phyloP scores from a whole-genome alignment of 1,140 invertebrate genomes.

The Rhynchophorus ferrugineus region DNA sequence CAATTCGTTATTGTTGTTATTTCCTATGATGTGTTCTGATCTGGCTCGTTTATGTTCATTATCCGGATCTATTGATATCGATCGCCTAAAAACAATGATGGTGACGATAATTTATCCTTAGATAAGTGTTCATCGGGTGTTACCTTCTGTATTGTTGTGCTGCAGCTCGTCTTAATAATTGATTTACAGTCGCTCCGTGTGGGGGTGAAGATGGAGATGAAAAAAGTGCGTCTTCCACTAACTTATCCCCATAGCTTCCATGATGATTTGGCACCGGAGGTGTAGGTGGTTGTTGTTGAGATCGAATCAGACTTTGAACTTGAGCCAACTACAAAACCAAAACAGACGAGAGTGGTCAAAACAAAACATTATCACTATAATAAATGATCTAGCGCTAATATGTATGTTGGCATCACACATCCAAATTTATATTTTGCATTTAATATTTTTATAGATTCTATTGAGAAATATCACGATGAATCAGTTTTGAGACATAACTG shows the following conservation, averaged over 20 bases:
- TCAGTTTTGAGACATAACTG: no score
- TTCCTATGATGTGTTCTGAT: conserved; percentile 39
- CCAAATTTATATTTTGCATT: no score
- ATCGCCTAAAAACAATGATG: conserved; percentile 19
- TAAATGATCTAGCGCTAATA: no score
- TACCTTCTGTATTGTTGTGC: conserved; percentile 54
- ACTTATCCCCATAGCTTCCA: conserved; percentile 46
- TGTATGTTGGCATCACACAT: no score
- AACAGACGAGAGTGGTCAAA: no score
- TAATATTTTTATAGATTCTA: no score
- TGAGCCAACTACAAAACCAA: conserved; percentile 46
- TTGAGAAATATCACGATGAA: no score
- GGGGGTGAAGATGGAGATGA: conserved; percentile 52
- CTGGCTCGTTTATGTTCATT: conserved; percentile 51
- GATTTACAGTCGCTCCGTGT: conserved; percentile 49
- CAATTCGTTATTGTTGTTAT: conserved; percentile 52
- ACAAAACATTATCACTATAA: no score
- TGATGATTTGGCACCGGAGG: conserved; percentile 39
- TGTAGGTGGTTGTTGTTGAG: conserved; percentile 43
- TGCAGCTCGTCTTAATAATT: conserved; percentile 57
- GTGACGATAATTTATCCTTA: no score
- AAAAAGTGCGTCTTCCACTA: conserved; percentile 52
- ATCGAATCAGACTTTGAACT: conserved; percentile 51
- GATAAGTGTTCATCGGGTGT: no score
- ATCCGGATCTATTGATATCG: conserved; percentile 52